Percentiles rank a stretch among this genome's conserved stretches.
Evolutionary conservation across 1,140 invertebrate genomes (phyloP).

Genomic region (Ylistrum balloti): DNA sequence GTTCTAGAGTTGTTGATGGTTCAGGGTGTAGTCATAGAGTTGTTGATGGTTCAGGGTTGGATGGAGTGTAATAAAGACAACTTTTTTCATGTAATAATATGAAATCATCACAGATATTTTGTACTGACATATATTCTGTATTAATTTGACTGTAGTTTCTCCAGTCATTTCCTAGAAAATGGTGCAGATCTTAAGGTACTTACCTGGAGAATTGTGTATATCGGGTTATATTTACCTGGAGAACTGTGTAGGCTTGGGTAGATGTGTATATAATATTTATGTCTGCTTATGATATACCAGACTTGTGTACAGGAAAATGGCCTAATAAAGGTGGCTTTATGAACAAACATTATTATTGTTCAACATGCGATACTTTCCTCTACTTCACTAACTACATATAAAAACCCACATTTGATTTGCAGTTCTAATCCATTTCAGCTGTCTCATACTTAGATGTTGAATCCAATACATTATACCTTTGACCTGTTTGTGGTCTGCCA

Average conservation of each 20-base stretch:
- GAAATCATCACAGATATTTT: too few species aligned
- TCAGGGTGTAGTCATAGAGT: too few species aligned
- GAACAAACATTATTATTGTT: background rate
- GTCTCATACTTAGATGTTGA: background rate
- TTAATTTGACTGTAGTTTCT: constrained; percentile 15
- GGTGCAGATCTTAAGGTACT: too few species aligned
- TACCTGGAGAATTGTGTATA: too few species aligned
- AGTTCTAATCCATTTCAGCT: constrained; percentile 12
- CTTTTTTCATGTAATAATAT: too few species aligned
- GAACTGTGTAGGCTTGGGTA: background rate
- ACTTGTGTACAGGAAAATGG: background rate
- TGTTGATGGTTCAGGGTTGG: too few species aligned
- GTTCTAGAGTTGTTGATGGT: too few species aligned
- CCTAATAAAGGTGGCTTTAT: background rate
- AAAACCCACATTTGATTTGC: background rate
- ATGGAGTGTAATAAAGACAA: too few species aligned
- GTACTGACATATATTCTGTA: too few species aligned
- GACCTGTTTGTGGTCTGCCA: constrained; percentile 13
- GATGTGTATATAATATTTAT: constrained; percentile 15
- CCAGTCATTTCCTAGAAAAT: too few species aligned
- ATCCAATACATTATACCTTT: background rate
- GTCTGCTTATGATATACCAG: background rate
- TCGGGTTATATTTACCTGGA: too few species aligned
- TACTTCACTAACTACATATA: constrained; percentile 16
- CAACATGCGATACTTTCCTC: constrained; percentile 12